A percentile compares a stretch with the other conserved stretches of the same genome.
Conservation (phyloP, 2,888 invertebrate species). For the Eretmocerus hayati region DNA sequence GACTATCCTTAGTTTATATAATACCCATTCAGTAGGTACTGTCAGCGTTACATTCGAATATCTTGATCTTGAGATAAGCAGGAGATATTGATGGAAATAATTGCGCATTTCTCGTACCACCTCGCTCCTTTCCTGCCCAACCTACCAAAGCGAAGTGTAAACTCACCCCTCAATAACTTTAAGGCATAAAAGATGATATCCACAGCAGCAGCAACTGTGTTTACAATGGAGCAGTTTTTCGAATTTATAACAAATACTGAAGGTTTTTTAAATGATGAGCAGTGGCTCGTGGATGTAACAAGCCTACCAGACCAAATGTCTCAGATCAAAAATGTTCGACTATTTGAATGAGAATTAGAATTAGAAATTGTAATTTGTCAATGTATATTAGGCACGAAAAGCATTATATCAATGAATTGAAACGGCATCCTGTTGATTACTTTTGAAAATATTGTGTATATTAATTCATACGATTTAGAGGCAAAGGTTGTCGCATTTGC, state of each 20-base stretch:
- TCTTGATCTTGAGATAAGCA: constrained; percentile 16
- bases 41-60: constrained; percentile 19
- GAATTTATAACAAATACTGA: too few species aligned
- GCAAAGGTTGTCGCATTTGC: too few species aligned
- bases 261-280: constrained; percentile 16
- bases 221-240: constrained; percentile 14
- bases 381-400: constrained; percentile 13
- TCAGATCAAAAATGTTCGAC: constrained; percentile 1
- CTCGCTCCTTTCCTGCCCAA: constrained; percentile 20
- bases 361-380: constrained; percentile 6
- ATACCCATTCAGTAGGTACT: constrained; percentile 19
- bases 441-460: too few species aligned
- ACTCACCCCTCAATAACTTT: background rate
- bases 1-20: constrained; percentile 10
- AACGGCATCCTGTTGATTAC: too few species aligned
- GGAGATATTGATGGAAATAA: constrained; percentile 7
- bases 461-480: too few species aligned
- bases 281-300: constrained; percentile 3
- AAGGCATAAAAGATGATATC: background rate
- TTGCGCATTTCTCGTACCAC: constrained; percentile 20
- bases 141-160: constrained; percentile 14
- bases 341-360: constrained; percentile 2
- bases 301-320: constrained; percentile 4
- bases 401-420: constrained; percentile 14
- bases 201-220: constrained; percentile 10